Conservation (phyloP, 2,888 invertebrate genomes). For the Bombylius discolor region DNA sequence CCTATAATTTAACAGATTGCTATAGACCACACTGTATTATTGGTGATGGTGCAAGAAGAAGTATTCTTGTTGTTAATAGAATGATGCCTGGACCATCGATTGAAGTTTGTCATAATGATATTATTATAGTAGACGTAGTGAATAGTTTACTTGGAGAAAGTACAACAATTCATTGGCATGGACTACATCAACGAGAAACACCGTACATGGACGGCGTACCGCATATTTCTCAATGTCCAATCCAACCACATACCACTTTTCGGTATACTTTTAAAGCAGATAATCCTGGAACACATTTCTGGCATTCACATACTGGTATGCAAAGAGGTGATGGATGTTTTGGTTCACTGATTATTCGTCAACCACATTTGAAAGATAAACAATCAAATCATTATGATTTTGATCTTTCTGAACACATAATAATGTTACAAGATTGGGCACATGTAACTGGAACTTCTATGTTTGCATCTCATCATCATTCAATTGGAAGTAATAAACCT, state of each 20-base stretch:
- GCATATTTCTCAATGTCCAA: constrained; percentile 73
- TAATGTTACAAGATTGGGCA: constrained; percentile 73
- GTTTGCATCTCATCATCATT: constrained; percentile 77
- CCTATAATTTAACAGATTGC: constrained; percentile 62
- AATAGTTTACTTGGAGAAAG: constrained; percentile 68
- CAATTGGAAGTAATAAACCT: constrained; percentile 69
- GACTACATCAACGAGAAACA: constrained; percentile 61
- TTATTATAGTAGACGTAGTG: constrained; percentile 66
- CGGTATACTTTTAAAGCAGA: constrained; percentile 61
- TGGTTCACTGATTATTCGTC: constrained; percentile 62
- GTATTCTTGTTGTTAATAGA: constrained; percentile 68
- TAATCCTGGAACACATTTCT: constrained; percentile 72
- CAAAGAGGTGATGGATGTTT: constrained; percentile 78
- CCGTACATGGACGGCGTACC: constrained; percentile 88
- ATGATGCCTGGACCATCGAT: constrained; percentile 78
- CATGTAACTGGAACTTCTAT: constrained; percentile 55
- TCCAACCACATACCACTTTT: constrained; percentile 59
- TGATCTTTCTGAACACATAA: constrained; percentile 59
- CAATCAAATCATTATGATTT: constrained; percentile 60
- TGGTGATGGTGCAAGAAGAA: constrained; percentile 65
- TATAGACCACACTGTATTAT: constrained; percentile 65
- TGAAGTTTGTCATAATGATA: constrained; percentile 79
- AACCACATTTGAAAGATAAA: constrained; percentile 48
- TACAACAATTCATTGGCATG: constrained; percentile 87
- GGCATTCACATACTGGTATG: constrained; percentile 71